Conservation (phyloP, 2,797 vertebrate genomes). For the Scolopax rusticola region DNA sequence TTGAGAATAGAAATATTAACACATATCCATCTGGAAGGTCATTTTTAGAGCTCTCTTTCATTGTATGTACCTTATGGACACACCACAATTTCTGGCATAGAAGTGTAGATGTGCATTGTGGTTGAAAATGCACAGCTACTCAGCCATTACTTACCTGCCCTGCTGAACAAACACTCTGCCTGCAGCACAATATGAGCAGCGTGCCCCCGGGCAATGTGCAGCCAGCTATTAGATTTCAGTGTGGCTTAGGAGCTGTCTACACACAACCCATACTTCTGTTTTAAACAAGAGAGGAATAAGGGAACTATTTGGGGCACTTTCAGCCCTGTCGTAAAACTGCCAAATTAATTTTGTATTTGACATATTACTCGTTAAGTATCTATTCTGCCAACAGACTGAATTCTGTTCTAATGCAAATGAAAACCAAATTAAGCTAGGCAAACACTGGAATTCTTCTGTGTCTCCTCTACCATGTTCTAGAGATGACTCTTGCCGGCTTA, state of each 20-base stretch:
- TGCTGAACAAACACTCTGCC: neutral
- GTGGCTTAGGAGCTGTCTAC: neutral
- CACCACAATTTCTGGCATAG: neutral
- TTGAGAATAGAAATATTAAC: neutral
- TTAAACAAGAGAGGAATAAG: neutral
- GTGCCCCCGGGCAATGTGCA: neutral
- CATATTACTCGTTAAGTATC: slow-evolving; percentile 16
- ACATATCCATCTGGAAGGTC: neutral
- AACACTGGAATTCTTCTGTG: neutral
- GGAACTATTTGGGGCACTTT: neutral
- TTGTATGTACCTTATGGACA: too few species aligned
- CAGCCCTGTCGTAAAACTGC: neutral
- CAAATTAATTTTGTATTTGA: slow-evolving; percentile 28
- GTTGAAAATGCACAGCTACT: neutral
- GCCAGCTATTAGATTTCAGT: neutral
- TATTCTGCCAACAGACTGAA: slow-evolving; percentile 30
- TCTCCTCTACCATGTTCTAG: neutral
- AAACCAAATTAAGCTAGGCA: slow-evolving; percentile 4
- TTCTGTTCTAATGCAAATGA: neutral
- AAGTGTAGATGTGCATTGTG: fast-evolving
- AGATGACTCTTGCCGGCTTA: neutral
- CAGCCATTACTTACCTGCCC: fast-evolving
- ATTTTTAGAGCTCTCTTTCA: neutral
- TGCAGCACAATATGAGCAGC: neutral
- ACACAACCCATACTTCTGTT: neutral